Evolutionary conservation across 1,140 invertebrate genomes (phyloP).

Genomic region (Pseudachorutes palmiensis): DNA sequence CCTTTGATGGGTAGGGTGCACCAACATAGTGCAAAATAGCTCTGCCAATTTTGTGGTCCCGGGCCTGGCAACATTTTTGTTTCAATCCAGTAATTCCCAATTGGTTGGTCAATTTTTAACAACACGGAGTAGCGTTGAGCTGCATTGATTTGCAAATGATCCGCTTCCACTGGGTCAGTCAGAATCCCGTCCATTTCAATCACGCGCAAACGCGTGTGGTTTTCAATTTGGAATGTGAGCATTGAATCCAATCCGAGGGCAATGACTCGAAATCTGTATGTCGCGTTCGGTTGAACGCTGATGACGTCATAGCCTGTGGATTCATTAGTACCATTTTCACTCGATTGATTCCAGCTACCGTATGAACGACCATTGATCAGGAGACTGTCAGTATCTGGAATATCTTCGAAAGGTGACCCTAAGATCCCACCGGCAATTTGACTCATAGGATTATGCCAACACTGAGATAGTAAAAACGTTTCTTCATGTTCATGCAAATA

Average conservation of each 20-base stretch:
- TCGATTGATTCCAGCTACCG: slow-evolving; percentile 12
- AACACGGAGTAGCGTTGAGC: slow-evolving; percentile 26
- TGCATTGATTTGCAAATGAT: slow-evolving; percentile 27
- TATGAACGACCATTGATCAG: slow-evolving; percentile 25
- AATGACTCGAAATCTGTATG: slow-evolving; percentile 26
- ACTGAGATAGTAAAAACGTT: slow-evolving; percentile 14
- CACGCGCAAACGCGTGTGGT: not conserved
- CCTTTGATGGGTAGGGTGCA: slow-evolving; percentile 2
- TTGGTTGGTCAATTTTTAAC: slow-evolving; percentile 21
- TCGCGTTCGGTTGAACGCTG: not conserved
- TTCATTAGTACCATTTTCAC: not conserved
- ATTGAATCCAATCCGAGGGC: slow-evolving; percentile 17
- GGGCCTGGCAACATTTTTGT: slow-evolving; percentile 22
- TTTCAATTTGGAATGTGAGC: slow-evolving; percentile 17
- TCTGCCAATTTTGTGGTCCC: slow-evolving; percentile 23
- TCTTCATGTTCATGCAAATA: slow-evolving; percentile 22
- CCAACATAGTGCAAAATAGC: slow-evolving; percentile 29
- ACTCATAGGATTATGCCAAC: slow-evolving; percentile 18
- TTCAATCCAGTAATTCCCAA: slow-evolving; percentile 24
- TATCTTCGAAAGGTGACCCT: slow-evolving; percentile 5
- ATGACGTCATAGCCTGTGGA: slow-evolving; percentile 18
- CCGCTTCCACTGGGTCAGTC: slow-evolving; percentile 8
- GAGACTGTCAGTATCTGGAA: slow-evolving; percentile 16
- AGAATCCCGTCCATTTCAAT: slow-evolving; percentile 29
- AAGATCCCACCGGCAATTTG: slow-evolving; percentile 6